A percentile compares a stretch with the other conserved stretches of the same genome.
Evolutionary conservation across 2,888 invertebrate species (phyloP).

Genomic region (Cephonodes hylas): DNA sequence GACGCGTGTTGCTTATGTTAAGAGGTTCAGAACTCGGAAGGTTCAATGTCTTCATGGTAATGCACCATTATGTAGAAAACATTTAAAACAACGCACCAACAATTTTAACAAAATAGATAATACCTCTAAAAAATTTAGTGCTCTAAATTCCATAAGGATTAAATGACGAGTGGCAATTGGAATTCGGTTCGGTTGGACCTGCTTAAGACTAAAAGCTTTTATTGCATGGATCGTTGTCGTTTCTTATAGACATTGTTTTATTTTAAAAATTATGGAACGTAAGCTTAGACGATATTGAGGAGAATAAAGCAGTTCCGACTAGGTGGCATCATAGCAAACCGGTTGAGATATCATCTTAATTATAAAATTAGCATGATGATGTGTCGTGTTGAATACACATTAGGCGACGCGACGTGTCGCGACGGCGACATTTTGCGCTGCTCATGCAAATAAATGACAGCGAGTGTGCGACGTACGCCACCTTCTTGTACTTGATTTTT

Average conservation of each 20-base stretch:
- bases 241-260: not conserved
- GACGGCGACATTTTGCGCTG: conserved; percentile 40
- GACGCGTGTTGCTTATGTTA: conserved; percentile 47
- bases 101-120: conserved; percentile 60
- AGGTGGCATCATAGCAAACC: conserved; percentile 36
- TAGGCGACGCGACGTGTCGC: conserved; percentile 24
- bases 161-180: conserved; percentile 25
- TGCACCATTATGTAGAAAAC: conserved; percentile 53
- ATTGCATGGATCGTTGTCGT: not conserved
- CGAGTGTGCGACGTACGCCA: conserved; percentile 17
- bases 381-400: conserved; percentile 55
- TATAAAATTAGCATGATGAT: conserved; percentile 63
- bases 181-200: conserved; percentile 14
- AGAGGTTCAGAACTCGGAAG: conserved; percentile 58
- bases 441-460: conserved; percentile 38
- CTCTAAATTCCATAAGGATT: conserved; percentile 28
- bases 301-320: not conserved
- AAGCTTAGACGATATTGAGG: not conserved
- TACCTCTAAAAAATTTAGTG: conserved; percentile 58
- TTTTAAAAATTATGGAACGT: not conserved
- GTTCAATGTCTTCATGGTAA: conserved; percentile 67
- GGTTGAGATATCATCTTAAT: conserved; percentile 55
- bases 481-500: conserved; percentile 20
- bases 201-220: conserved; percentile 19
- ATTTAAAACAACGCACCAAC: conserved; percentile 63